Base-by-base conservation (phyloP, 2,113 vertebrate species). In the Hydropotes inermis region DNA sequence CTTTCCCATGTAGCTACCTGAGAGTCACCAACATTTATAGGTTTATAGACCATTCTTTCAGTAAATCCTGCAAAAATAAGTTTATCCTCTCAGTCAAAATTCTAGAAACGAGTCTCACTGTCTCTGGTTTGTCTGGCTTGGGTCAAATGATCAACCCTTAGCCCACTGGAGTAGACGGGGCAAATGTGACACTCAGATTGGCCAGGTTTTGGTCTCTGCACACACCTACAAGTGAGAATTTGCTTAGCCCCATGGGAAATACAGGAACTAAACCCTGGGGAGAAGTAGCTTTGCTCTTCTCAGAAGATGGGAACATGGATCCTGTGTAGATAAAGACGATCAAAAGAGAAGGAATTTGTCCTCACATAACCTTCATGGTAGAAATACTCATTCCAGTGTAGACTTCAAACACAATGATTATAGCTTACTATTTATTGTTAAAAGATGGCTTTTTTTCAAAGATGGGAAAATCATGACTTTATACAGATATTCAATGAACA, bases 341-440 rank as follows among this genome's bases (percentile, higher is more conserved):
- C 58, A 60, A 13, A 30, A 89, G 4, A 67, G 83, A 97, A 92
- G 58, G 27, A 58, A 89, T 95, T 76, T 89, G 43, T 92, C 86
- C 85, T 85, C 39, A 27, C 7, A 4, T 64, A 95, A 91, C 10
- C 54, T 67, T 54, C 39, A 8, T 36, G 8, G 58, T 33, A 81
- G 54, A 90, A 95, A 81, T 88, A 81, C 54, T 86, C 70, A 87
- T 36, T 55, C 64, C 54, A 30, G 25, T 60, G 6, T 82, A 95
- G 81, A 86, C 43, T 61, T 87, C 23, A 55, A 95, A 76, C n/a
- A 78, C 61, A 67, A 64, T 82, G 89, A 97, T 96, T 95, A 83
- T n/a, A 96, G 87, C 50, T 96, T 89, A 89, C 50, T 89, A n/a
- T 64, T 89, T 94, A 61, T 67, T 96, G 89, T 89, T 95, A 83